Evolutionary conservation across 2,888 invertebrate genomes (phyloP), one percentile per base, ranked within the genome.

Genomic region (Lithophane socia): DNA sequence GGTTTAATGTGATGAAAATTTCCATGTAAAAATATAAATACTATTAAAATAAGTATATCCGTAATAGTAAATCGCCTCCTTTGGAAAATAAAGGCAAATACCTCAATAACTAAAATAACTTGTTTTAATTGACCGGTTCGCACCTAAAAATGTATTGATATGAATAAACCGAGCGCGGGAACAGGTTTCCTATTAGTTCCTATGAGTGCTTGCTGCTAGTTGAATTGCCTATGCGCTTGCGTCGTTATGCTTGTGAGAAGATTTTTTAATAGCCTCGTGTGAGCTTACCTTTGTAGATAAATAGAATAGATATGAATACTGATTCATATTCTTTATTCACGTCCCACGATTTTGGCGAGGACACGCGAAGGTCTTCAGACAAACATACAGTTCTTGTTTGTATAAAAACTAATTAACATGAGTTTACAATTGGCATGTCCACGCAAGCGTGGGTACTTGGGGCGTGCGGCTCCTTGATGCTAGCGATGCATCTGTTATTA

Each of bases 1-100:
- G 92, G 93, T 95, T 93, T 95, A 95, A 94, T 96, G 96, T 96
- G 96, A 96, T 96, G 95, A 94, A 94, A 96, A 94, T 95, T 96
- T 96, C 96, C 96, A 96, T 96, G 96, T 96, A 96, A 96, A 96
- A 96, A 96, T 96, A 96, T 96, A 96, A 96, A 96, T 96, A 96
- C 92, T 95, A 94, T 94, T 94, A 93, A 92, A 93, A 92, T 96
- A 96, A 96, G 96, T 94, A 93, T 96, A 96, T 94, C 95, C 94
- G 90, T 96, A 95, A 95, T 96, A 96, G 95, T 95, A 93, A 96
- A 96, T 95, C 94, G 95, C 96, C 96, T 95, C 95, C 94, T 95
- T 95, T 95, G 94, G 89, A 95, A 94, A 95, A 96, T 95, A 95
- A 95, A 95, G 95, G 95, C 93, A 94, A 94, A 94, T 96, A 96